Percentiles rank a stretch among this genome's conserved stretches.
These are phyloP conservation scores for Athene noctua DNA, from an alignment of 2,113 vertebrate species.

Conservation along the genomic window DNA sequence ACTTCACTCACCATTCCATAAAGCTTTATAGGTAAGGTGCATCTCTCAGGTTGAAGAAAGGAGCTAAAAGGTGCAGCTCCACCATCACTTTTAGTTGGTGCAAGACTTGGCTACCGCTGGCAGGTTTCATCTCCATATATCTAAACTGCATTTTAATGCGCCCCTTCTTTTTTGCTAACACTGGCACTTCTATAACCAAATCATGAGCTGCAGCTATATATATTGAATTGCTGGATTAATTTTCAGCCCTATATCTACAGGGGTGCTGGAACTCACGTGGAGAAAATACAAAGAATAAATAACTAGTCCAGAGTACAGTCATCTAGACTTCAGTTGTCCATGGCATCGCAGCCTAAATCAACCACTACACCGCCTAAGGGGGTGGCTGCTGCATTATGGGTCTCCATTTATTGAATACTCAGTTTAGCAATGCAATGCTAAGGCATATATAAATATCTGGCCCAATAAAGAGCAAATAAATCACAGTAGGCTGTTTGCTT, in stretches of 20 bases:
- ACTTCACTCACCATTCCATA: neutral
- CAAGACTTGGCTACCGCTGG: neutral
- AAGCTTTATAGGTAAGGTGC: neutral
- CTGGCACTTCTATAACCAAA: neutral
- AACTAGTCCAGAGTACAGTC: neutral
- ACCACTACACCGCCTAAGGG: neutral
- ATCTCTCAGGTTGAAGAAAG: neutral
- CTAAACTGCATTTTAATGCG: neutral
- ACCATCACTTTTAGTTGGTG: neutral
- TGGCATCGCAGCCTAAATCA: neutral
- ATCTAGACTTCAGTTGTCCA: neutral
- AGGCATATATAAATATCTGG: neutral
- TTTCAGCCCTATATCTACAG: neutral
- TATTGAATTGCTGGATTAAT: neutral
- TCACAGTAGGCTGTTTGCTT: neutral
- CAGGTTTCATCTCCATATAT: neutral
- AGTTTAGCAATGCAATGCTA: neutral
- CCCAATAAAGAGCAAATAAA: neutral
- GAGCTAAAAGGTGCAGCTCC: neutral
- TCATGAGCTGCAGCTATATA: neutral
- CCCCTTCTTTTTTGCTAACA: neutral
- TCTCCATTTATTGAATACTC: neutral
- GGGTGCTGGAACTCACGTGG: neutral
- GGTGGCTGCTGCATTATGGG: neutral
- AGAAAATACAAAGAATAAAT: neutral